Conservation (phyloP, 2,113 vertebrate genomes). For the Passer montanus region DNA sequence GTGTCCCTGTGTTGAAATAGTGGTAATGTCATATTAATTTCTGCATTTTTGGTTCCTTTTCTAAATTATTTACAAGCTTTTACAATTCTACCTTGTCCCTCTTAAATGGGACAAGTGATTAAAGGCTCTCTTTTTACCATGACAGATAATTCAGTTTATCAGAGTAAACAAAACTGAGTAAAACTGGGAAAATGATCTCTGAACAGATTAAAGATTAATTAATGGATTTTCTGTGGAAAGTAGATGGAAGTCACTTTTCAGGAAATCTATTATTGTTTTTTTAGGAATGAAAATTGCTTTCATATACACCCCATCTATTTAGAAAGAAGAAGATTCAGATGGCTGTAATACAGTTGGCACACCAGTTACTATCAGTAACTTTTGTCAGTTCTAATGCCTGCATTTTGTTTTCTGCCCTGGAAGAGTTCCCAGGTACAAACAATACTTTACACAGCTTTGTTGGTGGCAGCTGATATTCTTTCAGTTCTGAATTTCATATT, state of each 20-base stretch:
- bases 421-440: not conserved
- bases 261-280: not conserved
- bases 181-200: not conserved
- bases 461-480: not conserved
- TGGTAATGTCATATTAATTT: not conserved
- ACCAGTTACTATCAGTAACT: not conserved
- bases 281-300: not conserved
- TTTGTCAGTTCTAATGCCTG: not conserved
- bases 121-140: not conserved
- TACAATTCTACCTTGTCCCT: not conserved
- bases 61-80: not conserved
- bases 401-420: conserved; percentile 32
- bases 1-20: not conserved
- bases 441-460: not conserved
- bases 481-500: conserved; percentile 27
- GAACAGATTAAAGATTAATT: not conserved
- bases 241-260: not conserved
- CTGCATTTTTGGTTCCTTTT: not conserved
- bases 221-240: not conserved
- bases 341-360: not conserved
- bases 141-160: not conserved
- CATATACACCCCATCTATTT: not conserved
- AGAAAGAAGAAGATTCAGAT: not conserved
- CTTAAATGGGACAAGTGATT: not conserved
- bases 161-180: not conserved